A percentile compares a stretch with the other conserved stretches of the same genome.
Evolutionary conservation across 2,797 vertebrate species (phyloP).

Genomic region (Acestrorhynchus altus): DNA sequence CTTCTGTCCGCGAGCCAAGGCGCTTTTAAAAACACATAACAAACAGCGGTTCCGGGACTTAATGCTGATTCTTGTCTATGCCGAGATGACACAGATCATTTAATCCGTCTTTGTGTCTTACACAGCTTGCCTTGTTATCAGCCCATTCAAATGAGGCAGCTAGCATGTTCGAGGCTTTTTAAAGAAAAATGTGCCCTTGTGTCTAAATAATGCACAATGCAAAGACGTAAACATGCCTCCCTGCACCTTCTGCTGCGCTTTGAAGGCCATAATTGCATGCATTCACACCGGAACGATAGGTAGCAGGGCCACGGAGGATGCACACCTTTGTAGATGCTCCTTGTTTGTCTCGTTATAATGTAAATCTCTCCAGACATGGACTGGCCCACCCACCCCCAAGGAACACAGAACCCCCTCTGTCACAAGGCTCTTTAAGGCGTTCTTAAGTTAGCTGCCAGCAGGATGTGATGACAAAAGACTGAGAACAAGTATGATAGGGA

Average conservation of each 20-base stretch:
- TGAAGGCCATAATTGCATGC: constrained; percentile 67
- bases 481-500: neutral
- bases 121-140: constrained; percentile 57
- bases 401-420: neutral
- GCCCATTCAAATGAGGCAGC: constrained; percentile 51
- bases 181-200: constrained; percentile 62
- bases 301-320: constrained; percentile 50
- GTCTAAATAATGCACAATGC: constrained; percentile 47
- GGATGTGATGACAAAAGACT: constrained; percentile 22
- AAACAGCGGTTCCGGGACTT: constrained; percentile 56
- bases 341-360: constrained; percentile 57
- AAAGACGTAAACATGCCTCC: constrained; percentile 61
- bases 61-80: constrained; percentile 55
- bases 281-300: constrained; percentile 62
- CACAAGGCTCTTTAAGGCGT: constrained; percentile 4
- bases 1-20: constrained; percentile 34
- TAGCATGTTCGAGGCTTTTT: constrained; percentile 40
- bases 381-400: neutral
- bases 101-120: constrained; percentile 62
- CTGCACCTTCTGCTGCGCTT: constrained; percentile 52
- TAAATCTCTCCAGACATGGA: constrained; percentile 14
- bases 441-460: constrained; percentile 28
- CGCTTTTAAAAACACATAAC: constrained; percentile 54
- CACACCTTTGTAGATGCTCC: constrained; percentile 61
- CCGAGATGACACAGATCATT: constrained; percentile 57